Evolutionary conservation across 2,888 invertebrate genomes (phyloP).

Genomic region (Latrodectus hesperus): DNA sequence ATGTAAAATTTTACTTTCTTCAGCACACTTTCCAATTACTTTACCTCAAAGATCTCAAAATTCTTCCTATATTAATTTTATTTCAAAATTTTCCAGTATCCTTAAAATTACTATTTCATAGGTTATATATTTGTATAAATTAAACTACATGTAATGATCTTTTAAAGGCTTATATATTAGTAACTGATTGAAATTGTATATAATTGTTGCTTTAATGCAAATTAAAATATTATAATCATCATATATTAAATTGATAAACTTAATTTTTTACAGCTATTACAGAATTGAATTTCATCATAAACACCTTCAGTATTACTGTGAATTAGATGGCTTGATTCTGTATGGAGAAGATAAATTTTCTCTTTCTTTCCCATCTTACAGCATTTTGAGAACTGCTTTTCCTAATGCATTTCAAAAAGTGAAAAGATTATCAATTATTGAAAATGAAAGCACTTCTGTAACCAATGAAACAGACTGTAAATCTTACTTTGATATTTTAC

Average conservation of each 20-base stretch:
- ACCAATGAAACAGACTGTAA: neutral
- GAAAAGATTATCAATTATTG: neutral
- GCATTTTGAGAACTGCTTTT: neutral
- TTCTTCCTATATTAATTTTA: too few relatives aligned
- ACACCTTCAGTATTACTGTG: constrained; percentile 87
- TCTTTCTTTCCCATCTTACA: constrained; percentile 47
- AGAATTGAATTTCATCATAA: constrained; percentile 91
- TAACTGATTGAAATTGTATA: too few relatives aligned
- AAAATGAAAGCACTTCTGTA: neutral
- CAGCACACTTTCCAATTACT: too few relatives aligned
- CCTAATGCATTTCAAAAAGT: neutral
- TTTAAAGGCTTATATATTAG: too few relatives aligned
- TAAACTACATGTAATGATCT: too few relatives aligned
- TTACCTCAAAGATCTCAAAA: too few relatives aligned
- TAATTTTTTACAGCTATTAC: constrained; percentile 79
- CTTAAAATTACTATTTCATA: too few relatives aligned
- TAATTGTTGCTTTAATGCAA: too few relatives aligned
- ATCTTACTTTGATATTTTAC: constrained; percentile 72
- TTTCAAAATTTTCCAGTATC: too few relatives aligned
- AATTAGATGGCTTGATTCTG: constrained; percentile 88
- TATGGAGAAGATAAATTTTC: constrained; percentile 79
- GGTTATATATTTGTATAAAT: too few relatives aligned
- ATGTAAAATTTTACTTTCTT: too few relatives aligned
- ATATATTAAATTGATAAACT: neutral
- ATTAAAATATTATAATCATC: too few relatives aligned